Evolutionary conservation across 2,888 invertebrate genomes (phyloP), one percentile per base, ranked within the genome.

Genomic region (Eilema griseolum): DNA sequence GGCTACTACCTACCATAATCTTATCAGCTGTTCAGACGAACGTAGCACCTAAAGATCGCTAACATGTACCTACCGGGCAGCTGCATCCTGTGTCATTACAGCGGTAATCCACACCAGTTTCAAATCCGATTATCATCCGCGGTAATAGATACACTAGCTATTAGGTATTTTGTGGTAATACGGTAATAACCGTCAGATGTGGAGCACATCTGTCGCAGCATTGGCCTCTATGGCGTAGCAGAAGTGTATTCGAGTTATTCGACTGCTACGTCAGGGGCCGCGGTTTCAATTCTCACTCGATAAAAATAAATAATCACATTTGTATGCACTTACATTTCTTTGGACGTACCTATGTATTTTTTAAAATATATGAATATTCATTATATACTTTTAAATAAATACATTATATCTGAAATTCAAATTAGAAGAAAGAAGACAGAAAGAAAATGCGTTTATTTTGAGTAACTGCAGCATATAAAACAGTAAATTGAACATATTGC

Each of bases 31-130:
- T n/a, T n/a, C 52, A 52, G 52, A 52, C n/a, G 52, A n/a, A n/a
- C 52, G n/a, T n/a, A 52, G 52, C 52, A 52, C 52, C 52, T 52
- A 52, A n/a, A 52, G n/a, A 52, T 52, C 52, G 52, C 52, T 10
- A 52, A 52, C 52, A 52, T 52, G n/a, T 52, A 52, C 52, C 20
- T 52, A 52, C 52, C 20, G n/a, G 20, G n/a, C 52, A 52, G 52
- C 52, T 52, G 52, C 52, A 20, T 46, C 46, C 52, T 52, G 52
- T n/a, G 46, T 46, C 46, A 46, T 52, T 52, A 10, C n/a, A n/a
- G 10, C 52, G n/a, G n/a, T 52, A 52, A 52, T 52, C 52, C 20
- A 52, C 52, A n/a, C 20, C 46, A 46, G 52, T 20, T 52, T 52
- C 20, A n/a, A 52, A 52, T n/a, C 1, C n/a, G n/a, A 52, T 52